Evolutionary conservation across 2,797 vertebrate species (phyloP).

Genomic region (Liparis tanakae): DNA sequence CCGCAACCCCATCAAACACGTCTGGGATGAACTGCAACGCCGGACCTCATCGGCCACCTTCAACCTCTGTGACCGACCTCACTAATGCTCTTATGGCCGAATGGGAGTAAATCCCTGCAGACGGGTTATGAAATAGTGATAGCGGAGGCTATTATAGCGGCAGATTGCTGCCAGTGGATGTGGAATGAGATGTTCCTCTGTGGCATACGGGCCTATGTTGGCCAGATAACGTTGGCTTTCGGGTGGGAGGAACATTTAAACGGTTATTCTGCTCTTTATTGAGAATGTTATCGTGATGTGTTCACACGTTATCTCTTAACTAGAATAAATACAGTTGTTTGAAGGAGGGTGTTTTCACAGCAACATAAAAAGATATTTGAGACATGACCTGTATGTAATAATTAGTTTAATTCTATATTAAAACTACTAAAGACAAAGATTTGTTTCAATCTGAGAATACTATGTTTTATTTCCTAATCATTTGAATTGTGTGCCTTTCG

Average conservation of each 20-base stretch:
- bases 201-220: no score
- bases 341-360: no score
- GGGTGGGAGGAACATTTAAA: background rate
- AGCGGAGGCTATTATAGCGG: background rate
- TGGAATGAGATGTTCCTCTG: background rate
- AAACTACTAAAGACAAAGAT: no score
- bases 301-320: no score
- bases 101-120: conserved; percentile 22
- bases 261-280: background rate
- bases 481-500: no score
- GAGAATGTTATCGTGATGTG: no score
- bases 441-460: no score
- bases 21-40: conserved; percentile 6
- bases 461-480: no score
- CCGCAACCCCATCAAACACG: conserved; percentile 6
- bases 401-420: no score
- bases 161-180: background rate
- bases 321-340: no score
- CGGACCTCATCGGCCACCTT: conserved; percentile 2
- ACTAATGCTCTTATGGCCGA: conserved; percentile 14
- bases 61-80: background rate
- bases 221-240: background rate
- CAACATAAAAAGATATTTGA: no score
- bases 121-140: background rate
- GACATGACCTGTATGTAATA: no score